Percentiles rank a stretch among this genome's conserved stretches.
phyloP scores from a whole-genome alignment of 2,113 vertebrate genomes.

The Lepus europaeus region DNA sequence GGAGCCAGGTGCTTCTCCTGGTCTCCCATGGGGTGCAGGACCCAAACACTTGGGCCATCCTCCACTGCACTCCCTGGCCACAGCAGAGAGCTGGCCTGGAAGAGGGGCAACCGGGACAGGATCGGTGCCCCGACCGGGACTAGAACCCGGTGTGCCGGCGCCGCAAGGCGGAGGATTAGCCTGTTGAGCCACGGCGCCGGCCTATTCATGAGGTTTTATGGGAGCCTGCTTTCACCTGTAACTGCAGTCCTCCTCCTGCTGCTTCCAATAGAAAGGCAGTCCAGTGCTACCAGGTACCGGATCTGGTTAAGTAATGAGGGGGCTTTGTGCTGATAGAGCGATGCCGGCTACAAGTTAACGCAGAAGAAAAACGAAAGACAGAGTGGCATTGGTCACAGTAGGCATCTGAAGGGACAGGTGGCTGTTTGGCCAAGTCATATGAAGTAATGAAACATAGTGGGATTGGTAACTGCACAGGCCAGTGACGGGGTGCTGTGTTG shows the following conservation, averaged over 20 bases:
- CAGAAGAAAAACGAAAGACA: neutral
- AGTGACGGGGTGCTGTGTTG: no score
- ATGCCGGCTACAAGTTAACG: neutral
- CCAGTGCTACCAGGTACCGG: neutral
- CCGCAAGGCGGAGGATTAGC: no score
- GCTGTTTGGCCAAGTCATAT: neutral
- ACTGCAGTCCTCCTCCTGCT: conserved; percentile 24
- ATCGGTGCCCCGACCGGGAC: no score
- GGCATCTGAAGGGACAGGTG: neutral
- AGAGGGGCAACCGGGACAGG: no score
- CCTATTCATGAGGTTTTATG: conserved; percentile 58
- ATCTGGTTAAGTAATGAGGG: neutral
- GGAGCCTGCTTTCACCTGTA: conserved; percentile 44
- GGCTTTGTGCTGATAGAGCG: neutral
- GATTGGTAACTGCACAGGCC: neutral
- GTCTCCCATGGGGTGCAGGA: no score
- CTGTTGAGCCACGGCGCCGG: no score
- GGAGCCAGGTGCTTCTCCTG: no score
- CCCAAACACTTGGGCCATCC: no score
- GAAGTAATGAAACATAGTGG: neutral
- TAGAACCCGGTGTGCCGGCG: no score
- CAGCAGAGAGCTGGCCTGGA: no score
- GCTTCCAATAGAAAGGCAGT: neutral
- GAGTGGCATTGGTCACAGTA: neutral
- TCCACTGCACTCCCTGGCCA: no score